phyloP scores from a whole-genome alignment of 2,888 invertebrate species.

The Andrena trimmerana region DNA sequence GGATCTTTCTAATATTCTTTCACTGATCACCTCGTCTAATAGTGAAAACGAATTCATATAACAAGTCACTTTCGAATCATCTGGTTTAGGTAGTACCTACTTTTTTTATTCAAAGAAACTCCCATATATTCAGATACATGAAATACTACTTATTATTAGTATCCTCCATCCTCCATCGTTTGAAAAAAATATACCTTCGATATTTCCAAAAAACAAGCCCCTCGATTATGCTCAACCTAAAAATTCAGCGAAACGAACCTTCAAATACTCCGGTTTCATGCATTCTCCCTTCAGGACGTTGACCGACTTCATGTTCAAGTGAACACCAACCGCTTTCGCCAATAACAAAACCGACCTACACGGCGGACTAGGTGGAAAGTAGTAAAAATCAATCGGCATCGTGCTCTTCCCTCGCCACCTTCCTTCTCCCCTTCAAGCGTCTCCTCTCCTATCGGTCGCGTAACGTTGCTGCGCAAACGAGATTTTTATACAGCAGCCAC shows the following conservation, averaged over 20 bases:
- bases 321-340: constrained; percentile 88
- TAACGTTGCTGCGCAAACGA: constrained; percentile 54
- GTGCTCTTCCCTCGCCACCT: constrained; percentile 11
- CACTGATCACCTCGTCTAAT: no score
- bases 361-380: constrained; percentile 88
- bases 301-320: constrained; percentile 88
- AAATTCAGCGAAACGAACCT: constrained; percentile 85
- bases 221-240: background rate
- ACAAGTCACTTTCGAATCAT: no score
- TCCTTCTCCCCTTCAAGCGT: background rate
- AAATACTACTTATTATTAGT: no score
- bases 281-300: constrained; percentile 88
- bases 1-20: no score
- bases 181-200: no score
- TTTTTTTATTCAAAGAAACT: no score
- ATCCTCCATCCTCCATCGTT: no score
- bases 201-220: background rate
- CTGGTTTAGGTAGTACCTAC: no score
- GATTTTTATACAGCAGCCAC: constrained; percentile 66
- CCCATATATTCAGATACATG: no score
- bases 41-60: no score
- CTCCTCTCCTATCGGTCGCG: constrained; percentile 1
- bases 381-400: constrained; percentile 88
- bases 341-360: constrained; percentile 89
- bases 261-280: constrained; percentile 88